Evolutionary conservation across 2,113 vertebrate species (phyloP).

Genomic region (Spea bombifrons): DNA sequence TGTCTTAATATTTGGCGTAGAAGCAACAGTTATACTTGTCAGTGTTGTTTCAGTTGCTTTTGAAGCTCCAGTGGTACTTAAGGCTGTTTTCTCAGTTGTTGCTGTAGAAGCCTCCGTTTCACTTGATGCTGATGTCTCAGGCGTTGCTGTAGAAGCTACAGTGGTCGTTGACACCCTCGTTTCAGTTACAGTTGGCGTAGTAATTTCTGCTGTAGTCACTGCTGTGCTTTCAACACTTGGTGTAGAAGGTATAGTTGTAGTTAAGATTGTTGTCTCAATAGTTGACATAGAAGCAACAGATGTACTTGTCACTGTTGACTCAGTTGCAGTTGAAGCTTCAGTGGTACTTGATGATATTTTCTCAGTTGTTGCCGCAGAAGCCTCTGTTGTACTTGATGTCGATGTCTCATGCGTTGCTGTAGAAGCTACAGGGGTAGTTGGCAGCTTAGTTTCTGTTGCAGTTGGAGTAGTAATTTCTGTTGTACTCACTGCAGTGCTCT

Average conservation of each 20-base stretch:
- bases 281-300: neutral
- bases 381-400: neutral
- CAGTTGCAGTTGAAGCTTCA: neutral
- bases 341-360: neutral
- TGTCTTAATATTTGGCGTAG: neutral
- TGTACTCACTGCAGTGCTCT: too few relatives aligned
- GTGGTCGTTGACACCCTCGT: neutral
- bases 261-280: neutral
- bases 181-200: neutral
- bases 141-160: neutral
- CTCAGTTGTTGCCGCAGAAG: neutral
- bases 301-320: neutral
- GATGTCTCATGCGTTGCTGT: too few relatives aligned
- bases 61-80: neutral
- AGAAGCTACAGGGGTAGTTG: too few relatives aligned
- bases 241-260: neutral
- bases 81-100: neutral
- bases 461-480: too few relatives aligned
- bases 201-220: neutral
- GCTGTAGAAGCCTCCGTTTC: neutral
- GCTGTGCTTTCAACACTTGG: neutral
- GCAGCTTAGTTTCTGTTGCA: too few relatives aligned
- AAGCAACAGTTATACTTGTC: neutral
- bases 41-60: neutral
- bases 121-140: neutral